These are phyloP conservation scores for Boloria euphrosyne DNA, from an alignment of 2,888 invertebrate species.

Conservation along the genomic window DNA sequence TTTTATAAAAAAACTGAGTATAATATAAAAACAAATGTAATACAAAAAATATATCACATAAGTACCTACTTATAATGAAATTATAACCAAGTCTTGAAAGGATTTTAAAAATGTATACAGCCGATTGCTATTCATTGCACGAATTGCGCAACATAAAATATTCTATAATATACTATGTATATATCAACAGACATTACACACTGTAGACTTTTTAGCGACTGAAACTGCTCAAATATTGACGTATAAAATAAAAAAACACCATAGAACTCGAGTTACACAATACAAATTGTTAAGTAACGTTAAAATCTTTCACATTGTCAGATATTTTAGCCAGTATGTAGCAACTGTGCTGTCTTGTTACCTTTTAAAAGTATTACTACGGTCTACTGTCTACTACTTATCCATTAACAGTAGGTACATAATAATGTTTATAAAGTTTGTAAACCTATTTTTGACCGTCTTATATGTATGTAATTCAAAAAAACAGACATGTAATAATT, in stretches of 20 bases:
- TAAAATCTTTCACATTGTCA: no score
- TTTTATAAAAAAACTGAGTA: background rate
- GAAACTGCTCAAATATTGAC: background rate
- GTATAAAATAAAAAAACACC: no score
- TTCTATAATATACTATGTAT: slow-evolving; percentile 1
- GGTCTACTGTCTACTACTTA: no score
- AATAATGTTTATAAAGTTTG: no score
- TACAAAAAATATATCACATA: slow-evolving; percentile 1
- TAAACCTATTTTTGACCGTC: no score
- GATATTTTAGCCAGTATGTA: no score
- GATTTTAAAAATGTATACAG: slow-evolving; percentile 23
- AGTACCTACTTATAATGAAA: slow-evolving; percentile 18
- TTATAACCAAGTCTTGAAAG: slow-evolving; percentile 7
- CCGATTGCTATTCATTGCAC: slow-evolving; percentile 23
- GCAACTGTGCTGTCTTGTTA: no score
- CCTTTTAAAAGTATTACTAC: no score
- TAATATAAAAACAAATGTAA: background rate
- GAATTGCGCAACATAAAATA: slow-evolving; percentile 11
- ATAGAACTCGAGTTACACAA: background rate
- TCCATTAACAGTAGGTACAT: no score
- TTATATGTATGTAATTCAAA: no score
- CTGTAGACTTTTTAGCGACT: background rate
- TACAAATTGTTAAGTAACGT: no score
- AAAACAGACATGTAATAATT: no score
- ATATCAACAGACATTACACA: background rate